These are phyloP conservation scores for Ischnura elegans DNA, from an alignment of 2,888 invertebrate species.

Conservation along the genomic window DNA sequence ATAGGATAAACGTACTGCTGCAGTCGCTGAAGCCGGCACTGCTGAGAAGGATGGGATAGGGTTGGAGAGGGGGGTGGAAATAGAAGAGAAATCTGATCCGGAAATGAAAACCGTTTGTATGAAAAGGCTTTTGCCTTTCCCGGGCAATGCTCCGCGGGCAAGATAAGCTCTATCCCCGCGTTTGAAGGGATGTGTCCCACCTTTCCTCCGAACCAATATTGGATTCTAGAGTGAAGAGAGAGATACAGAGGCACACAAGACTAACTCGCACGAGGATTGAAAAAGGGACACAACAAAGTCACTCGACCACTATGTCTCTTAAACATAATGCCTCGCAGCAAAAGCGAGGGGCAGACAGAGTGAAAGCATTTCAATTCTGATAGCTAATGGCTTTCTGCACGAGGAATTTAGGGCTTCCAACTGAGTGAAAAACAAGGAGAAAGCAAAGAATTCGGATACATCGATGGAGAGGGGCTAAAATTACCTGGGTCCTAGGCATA, in stretches of 20 bases:
- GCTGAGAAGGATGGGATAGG: background rate
- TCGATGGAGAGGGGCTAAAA: too few relatives aligned
- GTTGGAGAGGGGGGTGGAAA: too few relatives aligned
- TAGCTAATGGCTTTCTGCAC: background rate
- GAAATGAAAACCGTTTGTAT: background rate
- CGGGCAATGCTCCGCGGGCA: background rate
- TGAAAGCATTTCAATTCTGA: background rate
- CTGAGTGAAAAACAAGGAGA: too few relatives aligned
- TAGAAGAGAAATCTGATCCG: background rate
- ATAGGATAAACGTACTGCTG: background rate
- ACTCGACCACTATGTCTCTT: background rate
- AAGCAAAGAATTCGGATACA: too few relatives aligned
- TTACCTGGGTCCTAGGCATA: too few relatives aligned
- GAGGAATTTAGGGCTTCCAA: background rate
- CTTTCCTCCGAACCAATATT: background rate
- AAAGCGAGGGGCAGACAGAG: background rate
- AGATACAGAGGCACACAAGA: background rate
- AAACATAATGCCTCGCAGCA: background rate
- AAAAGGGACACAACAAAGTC: background rate
- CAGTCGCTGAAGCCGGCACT: background rate
- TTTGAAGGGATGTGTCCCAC: background rate
- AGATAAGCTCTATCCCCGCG: background rate
- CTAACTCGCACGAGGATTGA: background rate
- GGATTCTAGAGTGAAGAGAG: background rate
- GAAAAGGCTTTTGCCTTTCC: background rate